Evolutionary conservation across 2,888 invertebrate species (phyloP).

Genomic region (Allacma fusca): DNA sequence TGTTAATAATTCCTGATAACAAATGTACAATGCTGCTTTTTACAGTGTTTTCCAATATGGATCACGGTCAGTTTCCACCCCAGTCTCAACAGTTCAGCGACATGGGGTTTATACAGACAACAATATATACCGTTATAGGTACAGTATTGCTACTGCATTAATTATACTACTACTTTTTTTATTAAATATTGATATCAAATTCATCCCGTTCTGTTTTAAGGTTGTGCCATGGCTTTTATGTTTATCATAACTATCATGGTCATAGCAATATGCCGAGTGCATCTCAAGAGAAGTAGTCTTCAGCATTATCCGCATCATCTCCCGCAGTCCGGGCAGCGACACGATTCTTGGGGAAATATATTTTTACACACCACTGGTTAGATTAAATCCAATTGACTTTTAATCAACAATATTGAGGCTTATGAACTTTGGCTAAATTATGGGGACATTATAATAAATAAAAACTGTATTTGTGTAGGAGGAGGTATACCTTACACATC

Average conservation of each 20-base stretch:
- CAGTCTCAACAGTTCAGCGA: slow-evolving; percentile 63
- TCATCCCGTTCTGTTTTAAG: slow-evolving; percentile 55
- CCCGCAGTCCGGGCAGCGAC: slow-evolving; percentile 41
- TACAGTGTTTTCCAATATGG: slow-evolving; percentile 44
- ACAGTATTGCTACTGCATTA: slow-evolving; percentile 45
- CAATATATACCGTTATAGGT: slow-evolving; percentile 66
- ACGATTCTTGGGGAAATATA: slow-evolving; percentile 55
- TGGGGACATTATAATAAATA: too few relatives aligned
- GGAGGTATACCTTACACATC: slow-evolving; percentile 49
- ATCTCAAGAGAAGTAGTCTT: slow-evolving; percentile 64
- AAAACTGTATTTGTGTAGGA: slow-evolving; percentile 6
- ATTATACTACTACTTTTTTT: too few relatives aligned
- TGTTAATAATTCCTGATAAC: too few relatives aligned
- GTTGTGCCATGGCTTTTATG: slow-evolving; percentile 66
- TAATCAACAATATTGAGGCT: too few relatives aligned
- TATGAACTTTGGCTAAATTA: too few relatives aligned
- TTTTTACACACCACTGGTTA: slow-evolving; percentile 52
- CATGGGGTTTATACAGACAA: slow-evolving; percentile 65
- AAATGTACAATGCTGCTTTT: background rate
- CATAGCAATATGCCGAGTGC: slow-evolving; percentile 66
- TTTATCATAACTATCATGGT: slow-evolving; percentile 66
- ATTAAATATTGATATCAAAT: too few relatives aligned
- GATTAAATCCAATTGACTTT: too few relatives aligned
- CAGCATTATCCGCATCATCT: slow-evolving; percentile 62
- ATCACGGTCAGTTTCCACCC: slow-evolving; percentile 54